These are phyloP conservation scores for Malthinus flaveolus DNA, from an alignment of 2,888 invertebrate species.

Conservation along the genomic window DNA sequence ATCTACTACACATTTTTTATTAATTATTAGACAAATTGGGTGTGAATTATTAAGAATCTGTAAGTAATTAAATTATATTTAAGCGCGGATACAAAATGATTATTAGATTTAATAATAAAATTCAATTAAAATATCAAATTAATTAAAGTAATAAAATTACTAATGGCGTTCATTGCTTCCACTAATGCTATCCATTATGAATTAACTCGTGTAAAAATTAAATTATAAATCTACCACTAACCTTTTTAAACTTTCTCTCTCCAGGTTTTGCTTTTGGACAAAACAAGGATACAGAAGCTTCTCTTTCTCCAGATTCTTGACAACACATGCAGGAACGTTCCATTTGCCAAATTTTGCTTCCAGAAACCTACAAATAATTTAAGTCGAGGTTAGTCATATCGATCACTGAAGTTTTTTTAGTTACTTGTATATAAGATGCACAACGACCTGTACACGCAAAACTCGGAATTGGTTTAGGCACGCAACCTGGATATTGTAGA, in stretches of 20 bases:
- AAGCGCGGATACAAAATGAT: too few relatives aligned
- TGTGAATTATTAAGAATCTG: background rate
- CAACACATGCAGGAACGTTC: conserved; percentile 95
- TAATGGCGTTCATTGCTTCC: background rate
- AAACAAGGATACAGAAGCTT: conserved; percentile 84
- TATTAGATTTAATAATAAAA: background rate
- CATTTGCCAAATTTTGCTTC: conserved; percentile 96
- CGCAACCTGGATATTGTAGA: conserved; percentile 87
- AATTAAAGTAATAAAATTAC: conserved; percentile 1
- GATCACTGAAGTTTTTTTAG: background rate
- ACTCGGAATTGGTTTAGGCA: conserved; percentile 90
- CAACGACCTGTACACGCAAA: conserved; percentile 92
- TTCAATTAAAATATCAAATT: background rate
- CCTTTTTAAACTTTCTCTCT: conserved; percentile 83
- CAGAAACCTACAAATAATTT: conserved; percentile 72
- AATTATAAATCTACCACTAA: conserved; percentile 45
- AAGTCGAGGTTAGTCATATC: background rate
- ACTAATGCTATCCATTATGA: too few relatives aligned
- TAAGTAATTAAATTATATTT: too few relatives aligned
- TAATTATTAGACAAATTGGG: too few relatives aligned
- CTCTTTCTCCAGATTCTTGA: conserved; percentile 90
- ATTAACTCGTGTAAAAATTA: background rate
- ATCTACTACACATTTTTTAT: background rate
- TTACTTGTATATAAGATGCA: conserved; percentile 88
- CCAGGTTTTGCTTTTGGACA: conserved; percentile 89